Conservation (phyloP, 2,113 vertebrate species). For the Herpetotheres cachinnans region DNA sequence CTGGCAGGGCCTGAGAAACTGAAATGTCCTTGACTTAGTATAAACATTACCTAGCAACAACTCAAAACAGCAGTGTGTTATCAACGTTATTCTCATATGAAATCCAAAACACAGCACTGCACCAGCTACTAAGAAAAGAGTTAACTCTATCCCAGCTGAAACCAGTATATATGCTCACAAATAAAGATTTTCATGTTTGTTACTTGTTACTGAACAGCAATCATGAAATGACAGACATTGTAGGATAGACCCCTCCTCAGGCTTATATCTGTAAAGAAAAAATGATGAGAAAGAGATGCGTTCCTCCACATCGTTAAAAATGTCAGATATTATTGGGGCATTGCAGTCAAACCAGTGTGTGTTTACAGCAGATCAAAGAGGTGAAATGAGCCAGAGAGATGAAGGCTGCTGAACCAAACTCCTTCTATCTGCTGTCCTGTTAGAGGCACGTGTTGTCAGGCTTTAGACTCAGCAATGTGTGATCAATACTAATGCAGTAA, state of each 20-base stretch:
- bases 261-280: background rate
- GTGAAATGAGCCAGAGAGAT: background rate
- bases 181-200: background rate
- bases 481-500: background rate
- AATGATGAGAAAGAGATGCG: rapidly evolving
- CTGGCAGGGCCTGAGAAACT: too few relatives aligned
- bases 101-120: too few relatives aligned
- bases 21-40: too few relatives aligned
- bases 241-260: background rate
- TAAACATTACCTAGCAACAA: too few relatives aligned
- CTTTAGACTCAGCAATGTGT: background rate
- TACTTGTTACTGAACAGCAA: background rate
- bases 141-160: too few relatives aligned
- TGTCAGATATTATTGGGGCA: background rate
- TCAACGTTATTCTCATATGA: too few relatives aligned
- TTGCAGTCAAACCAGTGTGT: background rate
- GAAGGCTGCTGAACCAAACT: background rate
- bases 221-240: background rate
- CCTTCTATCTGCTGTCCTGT: rapidly evolving
- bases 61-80: too few relatives aligned
- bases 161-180: background rate
- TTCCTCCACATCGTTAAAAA: background rate
- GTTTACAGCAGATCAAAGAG: background rate
- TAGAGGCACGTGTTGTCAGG: background rate
- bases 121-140: too few relatives aligned